Evolutionary conservation across 1,140 invertebrate genomes (phyloP), one percentile per base, ranked within the genome.

Genomic region (Prorops nasuta): DNA sequence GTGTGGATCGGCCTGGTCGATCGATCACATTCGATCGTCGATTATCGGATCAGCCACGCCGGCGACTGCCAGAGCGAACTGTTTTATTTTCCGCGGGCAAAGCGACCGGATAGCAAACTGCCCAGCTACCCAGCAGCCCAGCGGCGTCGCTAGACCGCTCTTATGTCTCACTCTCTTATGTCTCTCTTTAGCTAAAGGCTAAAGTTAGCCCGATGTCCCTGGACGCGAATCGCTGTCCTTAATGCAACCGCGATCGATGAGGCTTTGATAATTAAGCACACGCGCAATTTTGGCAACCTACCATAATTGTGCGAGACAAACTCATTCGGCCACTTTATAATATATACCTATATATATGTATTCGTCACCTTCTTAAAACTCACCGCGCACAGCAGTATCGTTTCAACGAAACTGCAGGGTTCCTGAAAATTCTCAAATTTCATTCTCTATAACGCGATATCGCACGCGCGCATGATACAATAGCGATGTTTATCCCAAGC

Each of bases 121-220:
- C n/a, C n/a, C n/a, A n/a, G n/a, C n/a, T n/a, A n/a, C n/a, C n/a
- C n/a, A n/a, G n/a, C n/a, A n/a, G n/a, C n/a, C n/a, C 46, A 34
- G 54, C 36, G 35, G 42, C 47, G 48, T 34, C 17, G 44, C 36
- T 39, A 32, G 31, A 22, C 22, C 19, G 34, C 31, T 2, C 8
- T 28, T 22, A 22, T 42, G 12, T 15, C 8, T 15, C 17, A 24
- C 22, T 3, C 40, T 28, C 18, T n/a, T n/a, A 15, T 42, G 15
- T 42, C 22, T 17, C 10, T 28, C 22, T 17, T 42, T 44, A 44
- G 70, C 66, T 69, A 66, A 66, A 66, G 59, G 68, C 72, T 77
- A 77, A 76, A 77, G 67, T 75, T 77, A 77, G 75, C 67, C 51
- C 63, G 52, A 65, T 74, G 71, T 72, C 75, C 72, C 72, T 76